Base-by-base conservation (phyloP, 2,113 vertebrate genomes). In the Charadrius vociferus region DNA sequence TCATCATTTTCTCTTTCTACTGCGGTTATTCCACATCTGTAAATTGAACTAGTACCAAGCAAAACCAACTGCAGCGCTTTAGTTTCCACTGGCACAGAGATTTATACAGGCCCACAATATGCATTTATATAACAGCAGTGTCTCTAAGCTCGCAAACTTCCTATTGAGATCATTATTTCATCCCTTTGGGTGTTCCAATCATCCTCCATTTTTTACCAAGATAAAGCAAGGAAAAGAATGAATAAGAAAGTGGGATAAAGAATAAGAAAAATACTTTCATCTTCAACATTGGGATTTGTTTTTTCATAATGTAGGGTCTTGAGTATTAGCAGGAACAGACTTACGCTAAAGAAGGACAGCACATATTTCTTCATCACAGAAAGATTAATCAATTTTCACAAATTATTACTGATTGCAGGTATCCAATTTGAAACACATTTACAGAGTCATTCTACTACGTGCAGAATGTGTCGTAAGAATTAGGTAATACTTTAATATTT, bases 41-140 rank as follows among this genome's bases (percentile, higher is more conserved):
- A 96, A 88, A 96, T 26, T 43, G 81, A 88, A 94, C 84, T 30
- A 93, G 88, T 36, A 85, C 15, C 45, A 52, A 53, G 72, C 61
- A 78, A 96, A 86, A 62, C 26, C 73, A 19, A 36, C 78, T 85
- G 82, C 81, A 77, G 82, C 0, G 56, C 83, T 94, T 66, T 2
- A 56, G n/a, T 50, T 95, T 94, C 89, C 58, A 58, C 65, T 85
- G 53, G 78, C 71, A 81, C 3, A 37, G 75, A 93, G 94, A 93
- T 94, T 72, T 37, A 91, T 91, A 14, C 3, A 75, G 58, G 27
- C 50, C 67, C 65, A 73, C 39, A 15, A 50, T 2, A 34, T 1
- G 9, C 52, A 75, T 94, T 50, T 82, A 16, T 71, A 3, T 50
- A 95, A 75, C 94, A 84, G 81, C 90, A 59, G 88, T 55, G 45